These are phyloP conservation scores for Timandra comae DNA, from an alignment of 2,888 invertebrate genomes.

Conservation along the genomic window DNA sequence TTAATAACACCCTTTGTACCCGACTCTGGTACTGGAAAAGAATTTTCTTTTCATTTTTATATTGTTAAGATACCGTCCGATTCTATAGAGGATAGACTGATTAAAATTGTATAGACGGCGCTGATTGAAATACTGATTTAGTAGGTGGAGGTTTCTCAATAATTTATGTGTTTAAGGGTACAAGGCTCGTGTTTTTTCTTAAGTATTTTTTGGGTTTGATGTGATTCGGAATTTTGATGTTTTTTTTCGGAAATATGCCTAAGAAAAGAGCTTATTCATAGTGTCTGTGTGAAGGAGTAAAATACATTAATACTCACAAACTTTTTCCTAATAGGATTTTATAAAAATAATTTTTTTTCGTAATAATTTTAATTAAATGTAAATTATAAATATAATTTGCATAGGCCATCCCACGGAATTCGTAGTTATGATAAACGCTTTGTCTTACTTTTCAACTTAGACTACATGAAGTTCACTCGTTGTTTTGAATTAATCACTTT, in stretches of 20 bases:
- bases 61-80: constrained; percentile 3
- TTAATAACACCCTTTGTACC: constrained; percentile 45
- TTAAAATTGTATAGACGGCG: too few relatives aligned
- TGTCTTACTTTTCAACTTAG: too few relatives aligned
- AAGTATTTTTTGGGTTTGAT: too few relatives aligned
- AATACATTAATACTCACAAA: neutral
- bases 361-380: neutral
- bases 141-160: too few relatives aligned
- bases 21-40: constrained; percentile 17
- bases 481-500: neutral
- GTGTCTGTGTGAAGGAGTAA: neutral
- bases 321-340: neutral
- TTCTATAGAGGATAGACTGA: constrained; percentile 1
- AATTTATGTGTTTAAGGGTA: too few relatives aligned
- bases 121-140: too few relatives aligned
- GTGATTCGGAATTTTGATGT: too few relatives aligned
- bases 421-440: too few relatives aligned
- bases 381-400: neutral
- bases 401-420: neutral
- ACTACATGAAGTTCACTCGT: neutral
- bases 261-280: too few relatives aligned
- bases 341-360: neutral
- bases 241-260: too few relatives aligned
- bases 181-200: too few relatives aligned
- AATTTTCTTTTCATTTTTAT: constrained; percentile 23